A percentile compares a stretch with the other conserved stretches of the same genome.
Evolutionary conservation across 2,113 vertebrate genomes (phyloP).

Genomic region (Pelodiscus sinensis): DNA sequence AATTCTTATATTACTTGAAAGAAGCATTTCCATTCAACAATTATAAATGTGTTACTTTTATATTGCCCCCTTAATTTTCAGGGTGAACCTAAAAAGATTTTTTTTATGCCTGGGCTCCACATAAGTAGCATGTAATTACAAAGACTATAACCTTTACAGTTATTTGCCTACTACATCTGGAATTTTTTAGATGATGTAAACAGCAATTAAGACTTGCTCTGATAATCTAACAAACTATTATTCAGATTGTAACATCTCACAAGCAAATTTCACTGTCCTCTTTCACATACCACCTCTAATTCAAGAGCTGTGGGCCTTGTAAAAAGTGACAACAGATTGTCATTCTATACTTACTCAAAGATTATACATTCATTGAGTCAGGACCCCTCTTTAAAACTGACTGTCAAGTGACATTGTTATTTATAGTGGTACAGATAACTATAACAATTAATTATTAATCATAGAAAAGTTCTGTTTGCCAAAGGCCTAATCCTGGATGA

Average conservation of each 20-base stretch:
- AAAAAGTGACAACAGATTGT: neutral
- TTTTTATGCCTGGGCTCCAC: neutral
- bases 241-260: neutral
- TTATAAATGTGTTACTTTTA: neutral
- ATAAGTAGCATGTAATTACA: neutral
- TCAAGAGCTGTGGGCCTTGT: neutral
- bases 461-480: neutral
- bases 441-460: neutral
- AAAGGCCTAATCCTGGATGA: neutral
- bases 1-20: neutral
- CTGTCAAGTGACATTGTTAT: neutral
- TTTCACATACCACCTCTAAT: neutral
- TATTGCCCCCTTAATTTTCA: neutral
- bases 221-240: neutral
- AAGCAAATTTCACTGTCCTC: neutral
- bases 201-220: neutral
- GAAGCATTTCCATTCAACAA: neutral
- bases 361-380: neutral
- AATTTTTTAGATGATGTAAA: neutral
- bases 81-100: neutral
- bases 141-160: neutral
- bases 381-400: neutral
- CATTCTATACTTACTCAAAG: neutral
- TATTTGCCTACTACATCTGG: neutral
- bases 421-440: accelerated